phyloP scores from a whole-genome alignment of 2,888 invertebrate species.

The Cephus pygmeus region DNA sequence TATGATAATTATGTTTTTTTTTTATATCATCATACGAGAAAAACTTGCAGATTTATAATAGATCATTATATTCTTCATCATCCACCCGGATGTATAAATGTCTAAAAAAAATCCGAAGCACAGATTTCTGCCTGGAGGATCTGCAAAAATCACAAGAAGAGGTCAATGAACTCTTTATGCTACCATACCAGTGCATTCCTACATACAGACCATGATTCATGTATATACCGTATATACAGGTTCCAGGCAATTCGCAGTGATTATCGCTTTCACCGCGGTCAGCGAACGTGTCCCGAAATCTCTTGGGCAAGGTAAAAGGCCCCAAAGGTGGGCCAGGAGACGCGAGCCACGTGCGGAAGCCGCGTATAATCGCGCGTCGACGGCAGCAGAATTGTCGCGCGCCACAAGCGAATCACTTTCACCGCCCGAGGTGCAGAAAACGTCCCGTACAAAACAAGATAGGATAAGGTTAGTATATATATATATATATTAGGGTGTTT shows the following conservation, averaged over 20 bases:
- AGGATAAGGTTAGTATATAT: neutral
- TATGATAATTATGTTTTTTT: neutral
- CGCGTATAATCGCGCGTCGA: constrained; percentile 42
- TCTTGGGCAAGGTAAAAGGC: neutral
- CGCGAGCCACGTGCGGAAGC: constrained; percentile 33
- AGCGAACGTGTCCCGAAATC: constrained; percentile 4
- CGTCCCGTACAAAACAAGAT: neutral
- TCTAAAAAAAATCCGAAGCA: neutral
- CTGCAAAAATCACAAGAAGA: neutral
- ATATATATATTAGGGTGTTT: too few species aligned
- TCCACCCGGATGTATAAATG: neutral
- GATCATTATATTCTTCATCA: neutral
- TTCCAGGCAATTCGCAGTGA: constrained; percentile 25
- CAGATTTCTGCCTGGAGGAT: neutral
- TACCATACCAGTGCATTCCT: neutral
- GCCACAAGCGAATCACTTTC: constrained; percentile 8
- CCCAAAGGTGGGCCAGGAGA: neutral
- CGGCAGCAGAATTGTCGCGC: constrained; percentile 35
- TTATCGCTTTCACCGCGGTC: constrained; percentile 32
- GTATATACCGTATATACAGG: neutral
- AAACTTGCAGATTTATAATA: neutral
- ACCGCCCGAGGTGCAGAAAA: neutral
- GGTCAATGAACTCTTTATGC: neutral
- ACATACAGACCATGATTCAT: neutral
- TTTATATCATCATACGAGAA: neutral